These are phyloP conservation scores for Drosophila ustulata DNA, from an alignment of 2,888 invertebrate genomes.

Conservation along the genomic window DNA sequence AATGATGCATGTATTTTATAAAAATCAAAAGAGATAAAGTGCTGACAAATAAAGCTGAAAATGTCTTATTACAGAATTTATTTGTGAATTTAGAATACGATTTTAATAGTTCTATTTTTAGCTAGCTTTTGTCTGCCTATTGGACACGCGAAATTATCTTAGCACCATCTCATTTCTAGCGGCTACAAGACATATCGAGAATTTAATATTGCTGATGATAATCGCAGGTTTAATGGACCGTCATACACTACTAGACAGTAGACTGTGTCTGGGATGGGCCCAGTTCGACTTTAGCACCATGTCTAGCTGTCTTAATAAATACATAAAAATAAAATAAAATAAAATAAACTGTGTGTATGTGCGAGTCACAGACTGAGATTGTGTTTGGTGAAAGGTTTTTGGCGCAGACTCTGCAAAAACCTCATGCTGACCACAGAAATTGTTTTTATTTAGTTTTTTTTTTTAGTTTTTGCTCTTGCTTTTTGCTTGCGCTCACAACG, in stretches of 20 bases:
- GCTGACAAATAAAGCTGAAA: too few relatives aligned
- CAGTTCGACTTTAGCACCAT: not conserved
- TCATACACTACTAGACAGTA: not conserved
- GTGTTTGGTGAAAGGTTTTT: conserved; percentile 21
- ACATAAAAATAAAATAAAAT: too few relatives aligned
- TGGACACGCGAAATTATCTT: not conserved
- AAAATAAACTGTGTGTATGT: not conserved
- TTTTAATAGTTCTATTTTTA: not conserved
- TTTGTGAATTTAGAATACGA: not conserved
- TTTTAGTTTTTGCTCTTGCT: conserved; percentile 8
- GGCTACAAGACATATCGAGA: not conserved
- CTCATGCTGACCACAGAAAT: conserved; percentile 49
- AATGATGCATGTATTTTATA: too few relatives aligned
- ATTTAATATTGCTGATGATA: conserved; percentile 6
- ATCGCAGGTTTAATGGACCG: not conserved
- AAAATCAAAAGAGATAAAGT: too few relatives aligned
- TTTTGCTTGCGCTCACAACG: conserved; percentile 8
- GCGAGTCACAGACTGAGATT: not conserved
- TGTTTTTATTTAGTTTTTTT: conserved; percentile 22
- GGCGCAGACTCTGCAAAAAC: conserved; percentile 19
- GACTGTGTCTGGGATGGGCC: conserved; percentile 7
- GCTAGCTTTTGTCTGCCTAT: not conserved
- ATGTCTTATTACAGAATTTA: too few relatives aligned
- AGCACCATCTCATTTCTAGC: not conserved
- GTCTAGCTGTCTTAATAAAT: not conserved